These are phyloP conservation scores for Mythimna pallens DNA, from an alignment of 2,888 invertebrate genomes.

Conservation along the genomic window DNA sequence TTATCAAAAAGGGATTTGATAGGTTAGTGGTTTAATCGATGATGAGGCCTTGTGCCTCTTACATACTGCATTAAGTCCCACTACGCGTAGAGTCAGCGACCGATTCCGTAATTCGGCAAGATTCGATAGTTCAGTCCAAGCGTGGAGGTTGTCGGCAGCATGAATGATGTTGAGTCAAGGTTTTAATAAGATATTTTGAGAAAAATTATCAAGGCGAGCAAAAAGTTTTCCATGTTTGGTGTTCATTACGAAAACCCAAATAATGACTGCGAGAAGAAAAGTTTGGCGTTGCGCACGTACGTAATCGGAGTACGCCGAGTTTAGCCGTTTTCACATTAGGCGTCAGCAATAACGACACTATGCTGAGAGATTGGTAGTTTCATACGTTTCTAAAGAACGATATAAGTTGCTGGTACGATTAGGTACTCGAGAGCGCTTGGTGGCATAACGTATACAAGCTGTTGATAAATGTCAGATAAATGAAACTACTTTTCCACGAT, in stretches of 20 bases:
- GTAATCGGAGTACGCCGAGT: constrained; percentile 22
- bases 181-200: constrained; percentile 42
- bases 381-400: too few relatives aligned
- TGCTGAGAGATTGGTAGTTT: too few relatives aligned
- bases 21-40: constrained; percentile 39
- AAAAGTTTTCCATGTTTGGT: constrained; percentile 45
- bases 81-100: constrained; percentile 47
- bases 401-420: too few relatives aligned
- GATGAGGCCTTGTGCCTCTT: constrained; percentile 58
- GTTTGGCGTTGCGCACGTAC: constrained; percentile 23
- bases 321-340: background rate
- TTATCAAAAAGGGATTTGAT: constrained; percentile 34
- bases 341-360: too few relatives aligned
- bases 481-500: too few relatives aligned
- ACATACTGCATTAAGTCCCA: constrained; percentile 40
- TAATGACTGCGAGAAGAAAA: constrained; percentile 27
- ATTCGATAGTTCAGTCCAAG: constrained; percentile 54
- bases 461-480: too few relatives aligned
- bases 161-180: constrained; percentile 62
- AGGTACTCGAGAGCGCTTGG: too few relatives aligned
- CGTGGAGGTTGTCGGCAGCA: constrained; percentile 54
- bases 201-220: constrained; percentile 28
- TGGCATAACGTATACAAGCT: too few relatives aligned
- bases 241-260: constrained; percentile 37
- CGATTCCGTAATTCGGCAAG: constrained; percentile 64